Conservation (phyloP, 2,888 invertebrate genomes). For the Clunio marinus region DNA sequence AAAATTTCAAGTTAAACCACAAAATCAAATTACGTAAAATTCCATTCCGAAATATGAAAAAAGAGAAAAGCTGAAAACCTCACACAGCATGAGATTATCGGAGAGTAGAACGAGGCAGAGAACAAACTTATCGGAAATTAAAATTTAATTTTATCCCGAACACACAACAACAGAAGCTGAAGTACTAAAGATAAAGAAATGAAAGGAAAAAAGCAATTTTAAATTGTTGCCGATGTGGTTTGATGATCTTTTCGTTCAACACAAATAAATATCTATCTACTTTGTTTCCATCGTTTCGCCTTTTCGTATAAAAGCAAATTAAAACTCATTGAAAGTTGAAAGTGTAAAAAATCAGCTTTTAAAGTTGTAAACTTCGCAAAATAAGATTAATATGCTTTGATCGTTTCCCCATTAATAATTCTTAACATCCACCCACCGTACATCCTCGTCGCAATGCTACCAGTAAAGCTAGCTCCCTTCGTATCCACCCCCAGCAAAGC, state of each 20-base stretch:
- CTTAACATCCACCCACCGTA: background rate
- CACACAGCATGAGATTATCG: too few relatives aligned
- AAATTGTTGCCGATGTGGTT: too few relatives aligned
- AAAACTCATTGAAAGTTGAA: too few relatives aligned
- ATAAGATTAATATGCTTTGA: slow-evolving; percentile 36
- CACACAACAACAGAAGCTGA: too few relatives aligned
- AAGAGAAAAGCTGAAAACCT: background rate
- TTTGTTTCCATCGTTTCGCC: too few relatives aligned
- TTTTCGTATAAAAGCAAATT: too few relatives aligned
- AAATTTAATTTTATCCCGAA: slow-evolving; percentile 30
- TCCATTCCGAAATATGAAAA: background rate
- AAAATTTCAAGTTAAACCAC: background rate
- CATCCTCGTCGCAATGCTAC: too few relatives aligned
- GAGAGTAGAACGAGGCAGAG: background rate
- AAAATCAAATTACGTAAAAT: background rate
- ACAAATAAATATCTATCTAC: too few relatives aligned
- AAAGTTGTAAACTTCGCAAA: background rate
- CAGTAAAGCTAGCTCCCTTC: too few relatives aligned
- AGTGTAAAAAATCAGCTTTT: too few relatives aligned
- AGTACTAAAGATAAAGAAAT: background rate
- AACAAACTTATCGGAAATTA: slow-evolving; percentile 18
- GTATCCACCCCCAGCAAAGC: background rate
- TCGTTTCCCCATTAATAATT: slow-evolving; percentile 36
- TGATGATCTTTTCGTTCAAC: too few relatives aligned
- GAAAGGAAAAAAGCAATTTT: background rate